Percentiles rank a stretch among this genome's conserved stretches.
Conservation (phyloP, 2,113 vertebrate genomes). For the Microtus montanus region DNA sequence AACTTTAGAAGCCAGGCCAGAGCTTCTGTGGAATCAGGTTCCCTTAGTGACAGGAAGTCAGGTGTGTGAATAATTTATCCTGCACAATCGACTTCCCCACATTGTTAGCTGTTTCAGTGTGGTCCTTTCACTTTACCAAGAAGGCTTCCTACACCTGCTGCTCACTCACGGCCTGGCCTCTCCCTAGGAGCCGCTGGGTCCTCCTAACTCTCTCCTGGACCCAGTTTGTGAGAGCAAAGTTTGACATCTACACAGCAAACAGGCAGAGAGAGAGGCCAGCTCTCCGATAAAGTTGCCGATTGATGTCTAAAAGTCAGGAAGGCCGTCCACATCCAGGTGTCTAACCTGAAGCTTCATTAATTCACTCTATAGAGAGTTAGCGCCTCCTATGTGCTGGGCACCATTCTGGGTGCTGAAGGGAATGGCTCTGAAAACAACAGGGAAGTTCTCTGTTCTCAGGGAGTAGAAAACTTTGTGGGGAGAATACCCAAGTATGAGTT, state of each 20-base stretch:
- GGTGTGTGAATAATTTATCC: neutral
- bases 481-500: neutral
- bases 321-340: neutral
- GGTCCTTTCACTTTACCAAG: neutral
- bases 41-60: neutral
- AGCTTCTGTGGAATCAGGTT: slow-evolving; percentile 3
- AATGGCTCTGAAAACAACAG: neutral
- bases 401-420: neutral
- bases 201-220: neutral
- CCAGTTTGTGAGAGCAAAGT: neutral
- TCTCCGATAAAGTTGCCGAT: neutral
- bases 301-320: neutral
- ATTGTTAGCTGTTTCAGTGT: neutral
- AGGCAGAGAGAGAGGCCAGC: neutral
- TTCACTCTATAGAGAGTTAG: neutral
- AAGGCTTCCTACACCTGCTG: neutral
- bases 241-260: neutral
- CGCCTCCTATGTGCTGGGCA: neutral
- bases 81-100: neutral
- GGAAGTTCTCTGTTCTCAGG: neutral
- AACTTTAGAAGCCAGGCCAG: slow-evolving; percentile 37
- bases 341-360: neutral
- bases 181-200: neutral
- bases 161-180: neutral
- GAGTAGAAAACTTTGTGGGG: neutral